Conservation (phyloP, 2,888 invertebrate species). For the Leucania comma region DNA sequence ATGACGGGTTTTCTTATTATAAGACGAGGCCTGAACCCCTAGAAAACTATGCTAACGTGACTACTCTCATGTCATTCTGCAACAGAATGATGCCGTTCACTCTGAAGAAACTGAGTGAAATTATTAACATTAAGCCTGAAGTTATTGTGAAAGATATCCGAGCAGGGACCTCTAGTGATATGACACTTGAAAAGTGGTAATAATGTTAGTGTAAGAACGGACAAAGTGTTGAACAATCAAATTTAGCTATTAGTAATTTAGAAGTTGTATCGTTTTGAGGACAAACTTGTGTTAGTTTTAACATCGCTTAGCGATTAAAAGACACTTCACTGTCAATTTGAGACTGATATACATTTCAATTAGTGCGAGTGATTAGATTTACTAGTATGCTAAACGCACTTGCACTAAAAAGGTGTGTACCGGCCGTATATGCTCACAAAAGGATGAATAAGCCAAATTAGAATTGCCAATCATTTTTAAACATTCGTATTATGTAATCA, state of each 20-base stretch:
- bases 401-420: slow-evolving; percentile 39
- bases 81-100: slow-evolving; percentile 86
- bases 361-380: slow-evolving; percentile 24
- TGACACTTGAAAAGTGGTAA: slow-evolving; percentile 25
- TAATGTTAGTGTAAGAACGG: slow-evolving; percentile 31
- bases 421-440: slow-evolving; percentile 4
- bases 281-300: slow-evolving; percentile 35
- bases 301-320: slow-evolving; percentile 44
- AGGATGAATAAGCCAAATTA: slow-evolving; percentile 52
- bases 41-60: slow-evolving; percentile 82
- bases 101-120: slow-evolving; percentile 86
- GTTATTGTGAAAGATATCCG: slow-evolving; percentile 83
- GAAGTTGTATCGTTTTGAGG: slow-evolving; percentile 18
- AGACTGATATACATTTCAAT: slow-evolving; percentile 51
- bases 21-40: slow-evolving; percentile 81
- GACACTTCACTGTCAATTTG: slow-evolving; percentile 14
- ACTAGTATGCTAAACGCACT: slow-evolving; percentile 14
- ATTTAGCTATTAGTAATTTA: slow-evolving; percentile 20
- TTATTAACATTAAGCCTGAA: slow-evolving; percentile 88
- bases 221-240: slow-evolving; percentile 51
- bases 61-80: slow-evolving; percentile 88
- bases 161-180: slow-evolving; percentile 47
- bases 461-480: slow-evolving; percentile 38
- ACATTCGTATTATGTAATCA: background rate
- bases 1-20: slow-evolving; percentile 86